Conservation (phyloP, 2,888 invertebrate species). For the Ormyrus pomaceus region DNA sequence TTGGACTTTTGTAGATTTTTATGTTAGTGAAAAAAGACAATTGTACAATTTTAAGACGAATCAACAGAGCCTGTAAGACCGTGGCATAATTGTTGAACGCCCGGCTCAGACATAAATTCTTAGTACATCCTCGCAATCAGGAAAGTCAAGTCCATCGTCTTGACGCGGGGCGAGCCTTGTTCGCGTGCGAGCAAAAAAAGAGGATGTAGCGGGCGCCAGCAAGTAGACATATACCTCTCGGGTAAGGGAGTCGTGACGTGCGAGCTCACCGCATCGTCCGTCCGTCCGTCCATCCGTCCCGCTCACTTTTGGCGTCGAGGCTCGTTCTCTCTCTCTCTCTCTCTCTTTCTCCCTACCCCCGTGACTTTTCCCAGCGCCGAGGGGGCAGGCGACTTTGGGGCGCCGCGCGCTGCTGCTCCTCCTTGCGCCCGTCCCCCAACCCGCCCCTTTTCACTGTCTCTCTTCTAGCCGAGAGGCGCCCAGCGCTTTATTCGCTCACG, state of each 20-base stretch:
- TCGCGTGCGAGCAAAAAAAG: background rate
- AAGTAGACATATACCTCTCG: background rate
- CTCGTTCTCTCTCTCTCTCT: background rate
- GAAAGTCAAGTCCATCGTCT: too few species aligned
- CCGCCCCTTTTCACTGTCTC: slow-evolving; percentile 62
- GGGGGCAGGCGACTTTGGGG: background rate
- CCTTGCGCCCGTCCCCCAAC: slow-evolving; percentile 62
- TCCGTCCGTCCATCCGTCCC: background rate
- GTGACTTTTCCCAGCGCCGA: background rate
- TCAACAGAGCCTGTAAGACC: too few species aligned
- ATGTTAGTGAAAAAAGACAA: too few species aligned
- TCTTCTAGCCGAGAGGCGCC: slow-evolving; percentile 62
- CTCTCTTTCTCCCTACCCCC: background rate
- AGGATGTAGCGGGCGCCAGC: slow-evolving; percentile 9
- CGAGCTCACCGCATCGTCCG: background rate
- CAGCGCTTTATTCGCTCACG: slow-evolving; percentile 69
- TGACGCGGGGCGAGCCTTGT: too few species aligned
- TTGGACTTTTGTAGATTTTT: too few species aligned
- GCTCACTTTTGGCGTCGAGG: slow-evolving; percentile 25
- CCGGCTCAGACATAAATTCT: too few species aligned
- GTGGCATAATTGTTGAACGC: too few species aligned
- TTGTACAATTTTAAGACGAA: too few species aligned
- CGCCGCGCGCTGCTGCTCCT: slow-evolving; percentile 55
- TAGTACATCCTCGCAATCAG: too few species aligned
- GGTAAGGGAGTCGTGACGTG: too few species aligned